Evolutionary conservation across 2,797 vertebrate genomes (phyloP).

Genomic region (Eulemur mongoz): DNA sequence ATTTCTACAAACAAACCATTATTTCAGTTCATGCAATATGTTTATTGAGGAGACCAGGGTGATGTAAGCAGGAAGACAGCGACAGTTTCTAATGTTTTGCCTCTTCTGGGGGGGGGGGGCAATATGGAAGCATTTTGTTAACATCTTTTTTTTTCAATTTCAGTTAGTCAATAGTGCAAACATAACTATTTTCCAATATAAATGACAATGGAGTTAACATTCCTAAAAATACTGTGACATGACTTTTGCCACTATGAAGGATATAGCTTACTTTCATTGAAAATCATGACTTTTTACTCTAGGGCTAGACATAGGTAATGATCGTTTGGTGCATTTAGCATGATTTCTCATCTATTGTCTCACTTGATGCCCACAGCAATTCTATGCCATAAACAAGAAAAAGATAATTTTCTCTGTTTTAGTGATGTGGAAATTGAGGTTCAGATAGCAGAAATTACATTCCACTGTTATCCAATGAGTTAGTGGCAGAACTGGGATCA

Average conservation of each 20-base stretch:
- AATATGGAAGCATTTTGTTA: conserved; percentile 77
- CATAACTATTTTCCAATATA: conserved; percentile 79
- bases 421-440: neutral
- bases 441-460: neutral
- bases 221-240: conserved; percentile 70
- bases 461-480: neutral
- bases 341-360: neutral
- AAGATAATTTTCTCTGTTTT: neutral
- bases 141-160: conserved; percentile 58
- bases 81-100: conserved; percentile 75
- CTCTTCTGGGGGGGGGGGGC: conserved; percentile 27
- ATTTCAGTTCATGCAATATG: conserved; percentile 57
- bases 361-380: neutral
- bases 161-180: conserved; percentile 74
- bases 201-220: conserved; percentile 30
- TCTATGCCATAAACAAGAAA: neutral
- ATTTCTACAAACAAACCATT: conserved; percentile 68
- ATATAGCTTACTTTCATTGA: neutral
- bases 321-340: neutral
- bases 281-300: neutral
- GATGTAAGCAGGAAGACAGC: conserved; percentile 63
- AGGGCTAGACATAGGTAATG: neutral
- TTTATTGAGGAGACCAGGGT: conserved; percentile 13
- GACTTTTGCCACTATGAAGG: conserved; percentile 57
- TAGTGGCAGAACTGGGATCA: neutral